Conservation (phyloP, 37 sponge, comb jelly and placozoan species). For the Haliclona indistincta region DNA sequence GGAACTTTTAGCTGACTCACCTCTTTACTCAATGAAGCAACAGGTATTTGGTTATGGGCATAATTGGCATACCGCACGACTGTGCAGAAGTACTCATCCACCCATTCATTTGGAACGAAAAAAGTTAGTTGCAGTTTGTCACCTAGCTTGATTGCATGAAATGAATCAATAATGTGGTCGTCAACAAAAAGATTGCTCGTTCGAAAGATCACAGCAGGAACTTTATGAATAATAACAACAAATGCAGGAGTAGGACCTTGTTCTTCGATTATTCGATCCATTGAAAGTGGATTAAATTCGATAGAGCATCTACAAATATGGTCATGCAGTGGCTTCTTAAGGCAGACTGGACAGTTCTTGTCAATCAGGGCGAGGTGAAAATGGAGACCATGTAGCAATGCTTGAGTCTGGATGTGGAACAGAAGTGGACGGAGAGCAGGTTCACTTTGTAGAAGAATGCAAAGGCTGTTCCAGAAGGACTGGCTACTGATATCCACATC, state of each 20-base stretch:
- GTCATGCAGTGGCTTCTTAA: neutral
- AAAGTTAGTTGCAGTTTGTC: neutral
- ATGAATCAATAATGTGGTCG: neutral
- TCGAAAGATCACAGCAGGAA: neutral
- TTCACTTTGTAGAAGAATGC: neutral
- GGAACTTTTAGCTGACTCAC: neutral
- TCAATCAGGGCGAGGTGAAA: slow-evolving; percentile 26
- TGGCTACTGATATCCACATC: neutral
- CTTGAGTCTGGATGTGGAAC: slow-evolving; percentile 20
- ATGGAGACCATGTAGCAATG: slow-evolving; percentile 33
- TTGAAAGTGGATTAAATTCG: neutral
- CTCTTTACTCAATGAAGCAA: neutral
- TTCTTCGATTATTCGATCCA: neutral
- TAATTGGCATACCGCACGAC: neutral
- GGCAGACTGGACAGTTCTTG: slow-evolving; percentile 38
- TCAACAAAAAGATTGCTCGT: neutral
- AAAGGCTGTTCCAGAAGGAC: slow-evolving; percentile 6
- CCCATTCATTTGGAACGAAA: neutral
- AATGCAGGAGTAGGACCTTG: neutral
- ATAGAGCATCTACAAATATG: slow-evolving; percentile 6
- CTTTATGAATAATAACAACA: neutral
- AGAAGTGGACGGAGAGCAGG: slow-evolving; percentile 4
- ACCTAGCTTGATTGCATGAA: neutral
- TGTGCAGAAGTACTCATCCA: neutral
- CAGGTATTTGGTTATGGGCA: too few relatives aligned